Conservation (phyloP, 2,797 vertebrate genomes). For the Neostethus bicornis region DNA sequence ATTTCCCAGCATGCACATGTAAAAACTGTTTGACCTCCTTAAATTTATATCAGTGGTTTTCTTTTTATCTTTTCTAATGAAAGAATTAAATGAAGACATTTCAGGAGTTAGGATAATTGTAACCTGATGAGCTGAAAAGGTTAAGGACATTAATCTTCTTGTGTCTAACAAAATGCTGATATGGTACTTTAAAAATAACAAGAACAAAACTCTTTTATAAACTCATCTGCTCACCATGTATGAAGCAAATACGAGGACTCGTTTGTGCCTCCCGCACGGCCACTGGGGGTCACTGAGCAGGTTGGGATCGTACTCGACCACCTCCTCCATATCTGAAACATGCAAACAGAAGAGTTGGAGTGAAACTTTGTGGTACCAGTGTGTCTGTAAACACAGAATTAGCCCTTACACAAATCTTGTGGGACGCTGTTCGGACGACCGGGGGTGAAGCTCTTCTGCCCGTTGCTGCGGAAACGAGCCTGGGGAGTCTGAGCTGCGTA, state of each 20-base stretch:
- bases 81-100: not conserved
- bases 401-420: slow-evolving; percentile 71
- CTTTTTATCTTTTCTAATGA: not conserved
- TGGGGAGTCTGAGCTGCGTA: slow-evolving; percentile 70
- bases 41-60: not conserved
- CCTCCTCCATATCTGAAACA: slow-evolving; percentile 82
- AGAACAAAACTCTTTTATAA: too few species aligned
- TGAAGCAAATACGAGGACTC: slow-evolving; percentile 95
- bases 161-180: too few species aligned
- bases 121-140: too few species aligned
- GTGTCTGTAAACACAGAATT: not conserved
- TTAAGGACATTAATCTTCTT: too few species aligned
- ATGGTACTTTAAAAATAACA: too few species aligned
- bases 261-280: slow-evolving; percentile 97
- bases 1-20: not conserved
- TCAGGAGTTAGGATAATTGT: too few species aligned
- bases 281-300: slow-evolving; percentile 96
- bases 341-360: not conserved
- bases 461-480: slow-evolving; percentile 73
- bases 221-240: slow-evolving; percentile 90
- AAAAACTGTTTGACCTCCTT: not conserved
- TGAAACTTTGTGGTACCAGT: not conserved
- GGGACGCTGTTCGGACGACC: slow-evolving; percentile 59
- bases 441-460: slow-evolving; percentile 77
- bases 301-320: slow-evolving; percentile 91